Base-by-base conservation (phyloP, 2,113 vertebrate species). In the Motacilla alba region DNA sequence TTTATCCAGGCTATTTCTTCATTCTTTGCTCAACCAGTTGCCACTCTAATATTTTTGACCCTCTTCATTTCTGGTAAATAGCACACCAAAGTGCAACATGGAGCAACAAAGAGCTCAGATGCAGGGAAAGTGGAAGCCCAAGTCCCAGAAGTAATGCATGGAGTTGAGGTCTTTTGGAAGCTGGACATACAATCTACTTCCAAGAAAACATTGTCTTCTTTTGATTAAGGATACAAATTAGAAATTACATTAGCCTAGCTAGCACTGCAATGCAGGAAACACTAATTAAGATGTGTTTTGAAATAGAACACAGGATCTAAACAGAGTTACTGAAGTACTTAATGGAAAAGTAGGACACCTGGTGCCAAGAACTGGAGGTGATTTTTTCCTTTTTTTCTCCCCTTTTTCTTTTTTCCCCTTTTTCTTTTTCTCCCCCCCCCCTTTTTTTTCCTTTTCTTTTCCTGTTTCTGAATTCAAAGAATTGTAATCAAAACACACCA, bases 301-400 rank as follows among this genome's bases (percentile, higher is more conserved):
- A 95, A 95, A 82, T 83, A 97, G 97, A 92, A 67, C 66, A 75
- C 82, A 62, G 81, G 88, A 96, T 55, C 96, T 87, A 67, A 94
- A 97, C 83, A 94, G 77, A 83, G 22, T 97, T 76, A 97, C 98
- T 68, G 75, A 95, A 76, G 96, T 99, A 76, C 98, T 98, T 86
- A 95, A 98, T 74, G 98, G 98, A 73, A 98, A 97, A 97, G 93
- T 98, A 62, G 98, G 98, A 33, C 95, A 94, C 56, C 87, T 99
- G 55, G 96, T 89, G 21, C 95, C 96, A 67, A 98, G 97, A 93
- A 95, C 91, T 94, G 97, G 98, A 97, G 98, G 98, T 98, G 94
- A 94, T 80, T 60, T 60, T 78, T 37, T 5, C 1, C 8, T 18
- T 50, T 70, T 56, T 27, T 24, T 14, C 13, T 39, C 20, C 13